Evolutionary conservation across 1,140 invertebrate species (phyloP).

Genomic region (Cepaea nemoralis): DNA sequence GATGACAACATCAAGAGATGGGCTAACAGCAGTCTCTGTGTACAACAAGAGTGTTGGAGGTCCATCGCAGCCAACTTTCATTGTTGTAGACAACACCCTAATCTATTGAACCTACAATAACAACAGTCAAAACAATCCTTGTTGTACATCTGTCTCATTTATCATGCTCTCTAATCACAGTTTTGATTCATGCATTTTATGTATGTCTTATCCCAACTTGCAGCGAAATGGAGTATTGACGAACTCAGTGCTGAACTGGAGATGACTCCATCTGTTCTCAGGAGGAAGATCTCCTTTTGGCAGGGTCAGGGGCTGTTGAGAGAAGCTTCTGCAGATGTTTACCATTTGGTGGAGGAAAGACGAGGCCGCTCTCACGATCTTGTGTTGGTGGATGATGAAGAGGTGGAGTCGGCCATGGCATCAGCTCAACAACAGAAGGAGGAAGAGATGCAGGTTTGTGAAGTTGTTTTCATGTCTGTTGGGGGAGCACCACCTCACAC

Average conservation of each 20-base stretch:
- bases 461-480: slow-evolving; percentile 2
- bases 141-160: no score
- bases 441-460: slow-evolving; percentile 77
- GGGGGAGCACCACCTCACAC: no score
- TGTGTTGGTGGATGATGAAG: slow-evolving; percentile 87
- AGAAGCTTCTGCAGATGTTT: slow-evolving; percentile 83
- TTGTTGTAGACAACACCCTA: no score
- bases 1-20: no score
- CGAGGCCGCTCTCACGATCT: slow-evolving; percentile 70
- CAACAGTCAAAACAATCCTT: no score
- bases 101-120: no score
- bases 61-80: no score
- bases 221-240: slow-evolving; percentile 85
- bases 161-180: no score
- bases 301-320: slow-evolving; percentile 82
- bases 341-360: slow-evolving; percentile 83
- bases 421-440: slow-evolving; percentile 92
- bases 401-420: slow-evolving; percentile 91
- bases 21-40: no score
- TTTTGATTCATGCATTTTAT: no score
- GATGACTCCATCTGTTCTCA: slow-evolving; percentile 84
- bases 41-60: no score
- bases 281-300: slow-evolving; percentile 92
- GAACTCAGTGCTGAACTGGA: slow-evolving; percentile 87
- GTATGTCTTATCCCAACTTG: no score